Evolutionary conservation across 1,140 invertebrate species (phyloP), one percentile per base, ranked within the genome.

Genomic region (Zaprionus vittiger): DNA sequence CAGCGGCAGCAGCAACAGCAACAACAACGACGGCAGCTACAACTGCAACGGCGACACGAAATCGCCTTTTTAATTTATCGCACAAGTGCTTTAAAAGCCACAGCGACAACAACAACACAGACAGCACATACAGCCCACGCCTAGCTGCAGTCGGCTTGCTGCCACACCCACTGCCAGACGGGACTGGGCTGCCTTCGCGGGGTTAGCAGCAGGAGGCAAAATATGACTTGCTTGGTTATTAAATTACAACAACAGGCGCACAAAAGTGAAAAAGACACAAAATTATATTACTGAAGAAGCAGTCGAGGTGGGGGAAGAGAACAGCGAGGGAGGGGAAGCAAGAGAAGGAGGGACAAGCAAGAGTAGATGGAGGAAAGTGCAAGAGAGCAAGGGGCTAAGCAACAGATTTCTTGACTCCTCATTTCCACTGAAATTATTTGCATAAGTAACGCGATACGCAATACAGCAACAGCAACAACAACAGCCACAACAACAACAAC

Each of bases 11-110:
- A 55, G 17, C 54, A 56, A 17, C 66, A 56, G 15, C 66, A 73
- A 75, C 72, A 74, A 44, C 75, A 67, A 60, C 83, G 87, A 70
- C 79, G 67, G 34, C 69, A 56, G 47, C 54, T 55, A 61, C 78
- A 77, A 67, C 80, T 69, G 57, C 85, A 91, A 77, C 72, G 68
- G 81, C 78, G 74, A 87, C 81, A 89, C 61, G 79, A 89, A 89
- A 89, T 90, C 85, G 85, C 85, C 81, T 89, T 89, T 89, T 89
- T 89, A 89, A 89, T 89, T 89, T 89, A 89, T 89, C 90, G 85
- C 85, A 89, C 85, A 89, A 89, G 85, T 89, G 85, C 86, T 89
- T 89, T 86, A 82, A 90, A 84, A 86, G 83, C 78, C 74, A 65
- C 80, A 77, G 49, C 62, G 15, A 26, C 55, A 70, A 31, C 26